Conservation (phyloP, 2,888 invertebrate species). For the Dendrolimus pini region DNA sequence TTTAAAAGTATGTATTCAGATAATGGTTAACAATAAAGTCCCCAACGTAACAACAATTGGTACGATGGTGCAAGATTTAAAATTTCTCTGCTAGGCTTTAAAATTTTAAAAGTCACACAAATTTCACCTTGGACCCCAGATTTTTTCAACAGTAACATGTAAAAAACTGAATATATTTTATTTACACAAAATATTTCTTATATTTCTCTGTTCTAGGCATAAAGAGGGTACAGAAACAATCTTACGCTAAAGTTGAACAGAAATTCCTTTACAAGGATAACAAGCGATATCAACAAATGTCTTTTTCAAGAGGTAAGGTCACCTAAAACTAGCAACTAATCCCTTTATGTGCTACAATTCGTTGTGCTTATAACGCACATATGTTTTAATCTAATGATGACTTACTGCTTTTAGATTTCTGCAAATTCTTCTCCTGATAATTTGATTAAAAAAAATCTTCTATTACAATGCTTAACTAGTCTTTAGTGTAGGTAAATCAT, state of each 20-base stretch:
- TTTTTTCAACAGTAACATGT: slow-evolving; percentile 55
- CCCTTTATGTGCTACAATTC: slow-evolving; percentile 46
- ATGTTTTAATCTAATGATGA: slow-evolving; percentile 17
- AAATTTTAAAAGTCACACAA: slow-evolving; percentile 34
- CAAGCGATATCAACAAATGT: slow-evolving; percentile 64
- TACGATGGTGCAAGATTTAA: slow-evolving; percentile 5
- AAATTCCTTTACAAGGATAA: slow-evolving; percentile 71
- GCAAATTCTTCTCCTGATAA: not conserved
- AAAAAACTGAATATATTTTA: slow-evolving; percentile 45
- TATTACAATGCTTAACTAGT: too few relatives aligned
- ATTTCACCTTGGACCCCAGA: slow-evolving; percentile 66
- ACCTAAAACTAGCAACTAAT: slow-evolving; percentile 54
- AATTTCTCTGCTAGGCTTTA: slow-evolving; percentile 17
- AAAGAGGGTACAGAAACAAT: slow-evolving; percentile 47
- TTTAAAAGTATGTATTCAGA: not conserved
- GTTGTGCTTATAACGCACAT: slow-evolving; percentile 47
- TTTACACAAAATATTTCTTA: slow-evolving; percentile 52
- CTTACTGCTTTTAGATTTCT: too few relatives aligned
- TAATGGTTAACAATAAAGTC: slow-evolving; percentile 4
- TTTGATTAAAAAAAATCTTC: too few relatives aligned
- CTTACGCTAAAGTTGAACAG: slow-evolving; percentile 55
- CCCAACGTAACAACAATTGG: slow-evolving; percentile 4
- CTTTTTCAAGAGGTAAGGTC: slow-evolving; percentile 59
- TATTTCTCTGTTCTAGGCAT: slow-evolving; percentile 48
- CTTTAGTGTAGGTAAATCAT: too few relatives aligned